These are phyloP conservation scores for Proisotoma minuta DNA, from an alignment of 2,888 invertebrate genomes.

Conservation along the genomic window DNA sequence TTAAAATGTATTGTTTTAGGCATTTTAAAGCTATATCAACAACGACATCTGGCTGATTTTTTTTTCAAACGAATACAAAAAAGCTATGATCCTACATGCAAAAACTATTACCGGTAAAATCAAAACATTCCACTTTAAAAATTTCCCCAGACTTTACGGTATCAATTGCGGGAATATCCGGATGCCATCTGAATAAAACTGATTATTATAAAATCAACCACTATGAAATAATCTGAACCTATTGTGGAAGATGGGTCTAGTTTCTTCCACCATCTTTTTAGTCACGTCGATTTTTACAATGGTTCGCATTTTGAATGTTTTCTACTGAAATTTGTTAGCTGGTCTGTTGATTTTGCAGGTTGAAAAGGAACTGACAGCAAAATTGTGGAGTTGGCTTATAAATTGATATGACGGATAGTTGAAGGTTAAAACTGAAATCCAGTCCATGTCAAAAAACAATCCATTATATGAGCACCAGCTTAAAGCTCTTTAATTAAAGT, in stretches of 20 bases:
- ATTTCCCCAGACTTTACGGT: slow-evolving; percentile 29
- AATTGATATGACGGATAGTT: too few relatives aligned
- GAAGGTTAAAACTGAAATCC: too few relatives aligned
- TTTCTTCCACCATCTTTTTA: slow-evolving; percentile 17
- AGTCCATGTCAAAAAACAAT: too few relatives aligned
- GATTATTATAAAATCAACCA: background rate
- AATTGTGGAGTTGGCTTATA: too few relatives aligned
- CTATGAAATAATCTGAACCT: slow-evolving; percentile 22
- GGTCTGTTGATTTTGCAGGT: too few relatives aligned
- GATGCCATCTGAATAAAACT: slow-evolving; percentile 13
- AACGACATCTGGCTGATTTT: too few relatives aligned
- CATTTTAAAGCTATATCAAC: too few relatives aligned
- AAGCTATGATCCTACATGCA: too few relatives aligned
- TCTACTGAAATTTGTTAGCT: too few relatives aligned
- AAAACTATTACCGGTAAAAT: slow-evolving; percentile 39
- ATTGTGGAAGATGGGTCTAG: slow-evolving; percentile 26
- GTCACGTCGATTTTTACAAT: slow-evolving; percentile 28
- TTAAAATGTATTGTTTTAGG: background rate
- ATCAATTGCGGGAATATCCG: slow-evolving; percentile 32
- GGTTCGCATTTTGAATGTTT: slow-evolving; percentile 14
- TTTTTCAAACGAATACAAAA: background rate
- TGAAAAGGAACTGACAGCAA: too few relatives aligned
- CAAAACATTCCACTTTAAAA: slow-evolving; percentile 37
- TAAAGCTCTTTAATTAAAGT: too few relatives aligned
- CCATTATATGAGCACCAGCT: too few relatives aligned